Evolutionary conservation across 1,140 invertebrate genomes (phyloP), one percentile per base, ranked within the genome.

Genomic region (Lysiphlebus fabarum): DNA sequence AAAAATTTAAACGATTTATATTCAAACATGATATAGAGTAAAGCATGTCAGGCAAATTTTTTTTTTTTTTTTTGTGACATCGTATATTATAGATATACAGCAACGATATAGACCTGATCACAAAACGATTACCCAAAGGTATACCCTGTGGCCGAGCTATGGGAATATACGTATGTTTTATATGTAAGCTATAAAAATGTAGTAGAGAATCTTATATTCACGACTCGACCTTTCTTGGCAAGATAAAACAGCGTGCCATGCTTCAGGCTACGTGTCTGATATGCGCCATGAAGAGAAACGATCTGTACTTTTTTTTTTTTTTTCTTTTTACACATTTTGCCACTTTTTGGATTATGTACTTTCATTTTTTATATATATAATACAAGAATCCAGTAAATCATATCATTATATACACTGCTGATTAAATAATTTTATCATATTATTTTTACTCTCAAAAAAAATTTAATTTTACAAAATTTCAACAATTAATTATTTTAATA

Each of bases 171-270:
- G 44, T 54, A 54, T 33, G 53, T 54, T 65, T 59, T 66, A 65
- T 65, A 54, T 54, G 53, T 57, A 26, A 49, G 59, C 66, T 64
- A 67, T 67, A 67, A 68, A 68, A 68, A 68, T 66, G 62, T 68
- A 68, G 67, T 49, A 49, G 44, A 56, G 55, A 56, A 56, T 48
- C 55, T 48, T 56, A 56, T 56, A 56, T 67, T 67, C 67, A 68
- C 11, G 60, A 53, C 66, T 50, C 63, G 60, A 56, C 61, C 38
- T 54, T 56, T 38, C 59, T 50, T 38, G 45, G 53, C 57, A 59
- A 64, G 66, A 67, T 68, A 68, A 67, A 68, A 58, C 60, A 51
- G 63, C 55, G 53, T 59, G 44, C 41, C 17, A 14, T 43, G 10
- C 53, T 54, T 11, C 10, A 43, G 10, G 48, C 17, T 49, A 49